A percentile compares a stretch with the other conserved stretches of the same genome.
These are phyloP conservation scores for Amphipoea oculea DNA, from an alignment of 2,888 invertebrate species.

Conservation along the genomic window DNA sequence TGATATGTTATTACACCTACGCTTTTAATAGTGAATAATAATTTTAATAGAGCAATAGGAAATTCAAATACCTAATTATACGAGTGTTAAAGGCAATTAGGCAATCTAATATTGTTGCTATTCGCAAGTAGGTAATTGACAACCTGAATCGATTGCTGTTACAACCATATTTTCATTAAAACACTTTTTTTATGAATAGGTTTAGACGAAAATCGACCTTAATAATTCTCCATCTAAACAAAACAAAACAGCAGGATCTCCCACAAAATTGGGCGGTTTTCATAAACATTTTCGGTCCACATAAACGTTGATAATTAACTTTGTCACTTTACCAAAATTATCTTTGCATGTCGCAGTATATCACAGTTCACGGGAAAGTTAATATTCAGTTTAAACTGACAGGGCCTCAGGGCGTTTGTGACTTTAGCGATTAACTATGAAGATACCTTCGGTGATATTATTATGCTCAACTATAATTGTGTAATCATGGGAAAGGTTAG, in stretches of 20 bases:
- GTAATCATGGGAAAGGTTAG: slow-evolving; percentile 49
- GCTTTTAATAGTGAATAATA: background rate
- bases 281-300: slow-evolving; percentile 52
- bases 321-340: slow-evolving; percentile 64
- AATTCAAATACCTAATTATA: background rate
- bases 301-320: slow-evolving; percentile 62
- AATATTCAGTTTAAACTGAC: slow-evolving; percentile 62
- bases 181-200: background rate
- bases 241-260: slow-evolving; percentile 6
- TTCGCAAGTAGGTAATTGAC: background rate
- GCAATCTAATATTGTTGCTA: background rate
- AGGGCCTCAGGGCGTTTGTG: slow-evolving; percentile 55
- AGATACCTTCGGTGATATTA: slow-evolving; percentile 41
- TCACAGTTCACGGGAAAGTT: slow-evolving; percentile 62
- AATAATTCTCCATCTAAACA: slow-evolving; percentile 18
- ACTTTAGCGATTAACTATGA: slow-evolving; percentile 58
- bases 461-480: slow-evolving; percentile 45
- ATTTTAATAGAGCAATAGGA: background rate
- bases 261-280: slow-evolving; percentile 30
- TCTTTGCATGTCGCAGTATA: slow-evolving; percentile 59
- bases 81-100: background rate
- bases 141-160: background rate
- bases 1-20: background rate
- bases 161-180: background rate
- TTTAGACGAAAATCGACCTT: background rate